phyloP scores from a whole-genome alignment of 2,113 vertebrate genomes.

The Tapirus terrestris region DNA sequence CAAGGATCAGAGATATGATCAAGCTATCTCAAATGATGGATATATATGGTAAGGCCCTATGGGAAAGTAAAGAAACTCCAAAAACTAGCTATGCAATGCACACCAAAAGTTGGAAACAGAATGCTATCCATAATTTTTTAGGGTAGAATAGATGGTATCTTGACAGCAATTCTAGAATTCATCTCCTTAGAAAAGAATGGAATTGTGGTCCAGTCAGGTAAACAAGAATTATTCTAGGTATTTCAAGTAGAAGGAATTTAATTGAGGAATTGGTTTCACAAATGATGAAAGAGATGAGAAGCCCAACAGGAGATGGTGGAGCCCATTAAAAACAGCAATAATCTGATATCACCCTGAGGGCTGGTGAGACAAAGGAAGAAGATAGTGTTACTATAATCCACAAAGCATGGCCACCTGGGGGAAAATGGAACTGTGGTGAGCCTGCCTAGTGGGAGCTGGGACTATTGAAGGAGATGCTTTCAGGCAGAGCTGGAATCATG shows the following conservation, averaged over 20 bases:
- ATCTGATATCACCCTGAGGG: not conserved
- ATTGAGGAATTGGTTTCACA: not conserved
- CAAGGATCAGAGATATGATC: not conserved
- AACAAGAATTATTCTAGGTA: not conserved
- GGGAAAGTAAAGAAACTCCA: not conserved
- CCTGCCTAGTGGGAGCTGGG: not conserved
- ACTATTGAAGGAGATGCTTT: not conserved
- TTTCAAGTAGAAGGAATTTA: constrained; percentile 30
- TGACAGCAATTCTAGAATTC: not conserved
- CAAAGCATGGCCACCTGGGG: not conserved
- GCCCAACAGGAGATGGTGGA: not conserved
- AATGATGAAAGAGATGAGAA: not conserved
- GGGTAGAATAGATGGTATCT: not conserved
- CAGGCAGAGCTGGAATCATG: not conserved
- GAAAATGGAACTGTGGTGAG: not conserved
- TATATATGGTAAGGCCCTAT: not conserved
- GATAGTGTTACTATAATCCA: not conserved
- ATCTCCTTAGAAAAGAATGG: not conserved
- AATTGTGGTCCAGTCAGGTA: not conserved
- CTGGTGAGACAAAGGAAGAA: not conserved
- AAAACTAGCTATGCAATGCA: not conserved
- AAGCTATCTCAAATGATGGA: not conserved
- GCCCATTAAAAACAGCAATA: not conserved
- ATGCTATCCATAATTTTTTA: not conserved
- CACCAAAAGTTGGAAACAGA: not conserved